Base-by-base conservation (phyloP, 2,113 vertebrate genomes). In the Pelecanus crispus region DNA sequence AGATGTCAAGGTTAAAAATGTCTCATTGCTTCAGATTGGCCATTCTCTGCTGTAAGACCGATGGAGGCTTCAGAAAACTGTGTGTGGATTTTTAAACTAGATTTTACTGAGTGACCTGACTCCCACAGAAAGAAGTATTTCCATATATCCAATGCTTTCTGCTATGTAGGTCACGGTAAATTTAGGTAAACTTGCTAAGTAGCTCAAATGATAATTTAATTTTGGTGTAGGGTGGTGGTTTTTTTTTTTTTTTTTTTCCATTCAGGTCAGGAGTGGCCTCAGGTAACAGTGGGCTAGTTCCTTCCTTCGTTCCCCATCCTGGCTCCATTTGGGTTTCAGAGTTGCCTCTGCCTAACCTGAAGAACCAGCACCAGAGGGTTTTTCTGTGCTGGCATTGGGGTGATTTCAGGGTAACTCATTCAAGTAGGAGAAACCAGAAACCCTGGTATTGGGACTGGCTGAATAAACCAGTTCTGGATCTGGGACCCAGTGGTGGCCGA, bases 141-240 rank as follows among this genome's bases (percentile, higher is more conserved):
- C 25, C 36, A 93, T 42, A 55, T 68, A 88, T 81, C 75, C 84
- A 83, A 21, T 14, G 20, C 67, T 88, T 91, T 81, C 91, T 82
- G 56, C 38, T 91, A 94, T 95, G 81, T 97, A 96, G 97, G 96
- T 92, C 97, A 98, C 9, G 13, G 86, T 92, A 92, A 96, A 97
- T 90, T 97, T 97, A 96, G 94, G 94, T 90, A 73, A 96, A 94
- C 90, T 95, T 96, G 86, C 82, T 95, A 95, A 93, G 78, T 81
- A 92, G 65, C 74, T 95, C 91, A 79, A 91, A 56, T 70, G 73
- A 91, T 90, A 94, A 95, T 97, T 97, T 87, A 89, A 82, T 96
- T 95, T 94, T 71, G 38, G 32, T 94, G 47, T 73, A 53, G 49
- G 36, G 19, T 82, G 47, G 31, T 29, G 7, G 1, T 1, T 20